Conservation (phyloP, 2,888 invertebrate species). For the Heteropelma amictum region DNA sequence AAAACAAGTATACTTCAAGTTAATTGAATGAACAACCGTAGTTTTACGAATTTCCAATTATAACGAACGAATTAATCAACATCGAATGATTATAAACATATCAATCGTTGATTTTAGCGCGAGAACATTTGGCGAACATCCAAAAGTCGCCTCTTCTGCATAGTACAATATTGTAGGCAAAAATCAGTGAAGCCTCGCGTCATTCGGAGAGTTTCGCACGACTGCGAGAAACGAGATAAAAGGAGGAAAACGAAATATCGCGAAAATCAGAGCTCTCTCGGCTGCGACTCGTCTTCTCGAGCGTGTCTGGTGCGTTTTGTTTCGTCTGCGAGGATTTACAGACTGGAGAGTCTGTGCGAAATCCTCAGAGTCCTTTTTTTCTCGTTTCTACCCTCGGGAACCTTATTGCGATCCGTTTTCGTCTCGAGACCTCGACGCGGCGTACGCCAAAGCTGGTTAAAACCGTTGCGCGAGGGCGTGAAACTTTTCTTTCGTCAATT, state of each 20-base stretch:
- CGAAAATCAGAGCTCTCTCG: not conserved
- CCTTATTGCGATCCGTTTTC: constrained; percentile 1
- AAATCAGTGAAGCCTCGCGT: not conserved
- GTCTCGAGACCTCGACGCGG: not conserved
- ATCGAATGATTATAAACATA: too few species aligned
- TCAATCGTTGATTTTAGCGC: too few species aligned
- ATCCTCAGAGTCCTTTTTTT: not conserved
- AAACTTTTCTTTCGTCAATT: constrained; percentile 35
- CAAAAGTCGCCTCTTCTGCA: too few species aligned
- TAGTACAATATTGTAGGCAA: too few species aligned
- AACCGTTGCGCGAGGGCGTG: constrained; percentile 28
- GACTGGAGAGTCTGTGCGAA: not conserved
- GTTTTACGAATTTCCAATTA: too few species aligned
- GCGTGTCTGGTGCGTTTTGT: constrained; percentile 21
- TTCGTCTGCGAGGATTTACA: constrained; percentile 11
- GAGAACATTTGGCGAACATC: too few species aligned
- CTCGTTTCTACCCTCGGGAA: not conserved
- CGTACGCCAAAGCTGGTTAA: not conserved
- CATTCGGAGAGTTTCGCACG: not conserved
- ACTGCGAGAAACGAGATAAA: not conserved
- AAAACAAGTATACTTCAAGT: not conserved
- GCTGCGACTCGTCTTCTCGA: not conserved
- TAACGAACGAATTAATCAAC: too few species aligned
- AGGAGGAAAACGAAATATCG: not conserved
- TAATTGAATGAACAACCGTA: too few species aligned